Conservation (phyloP, 2,888 invertebrate genomes). For the Heteropelma amictum region DNA sequence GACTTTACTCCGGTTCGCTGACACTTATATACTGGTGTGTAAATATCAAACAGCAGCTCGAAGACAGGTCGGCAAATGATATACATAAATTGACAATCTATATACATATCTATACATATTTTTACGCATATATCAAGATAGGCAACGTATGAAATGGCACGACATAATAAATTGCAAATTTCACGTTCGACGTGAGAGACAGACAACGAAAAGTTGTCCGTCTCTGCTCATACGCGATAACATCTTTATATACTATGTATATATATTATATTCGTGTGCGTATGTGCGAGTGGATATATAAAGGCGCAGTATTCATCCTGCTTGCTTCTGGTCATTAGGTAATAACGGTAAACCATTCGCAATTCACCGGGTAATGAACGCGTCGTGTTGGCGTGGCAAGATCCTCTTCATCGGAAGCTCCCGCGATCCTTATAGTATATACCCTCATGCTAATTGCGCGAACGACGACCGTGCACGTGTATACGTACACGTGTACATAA, state of each 20-base stretch:
- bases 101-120: background rate
- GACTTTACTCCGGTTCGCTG: constrained; percentile 2
- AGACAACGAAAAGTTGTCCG: constrained; percentile 36
- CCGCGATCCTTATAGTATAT: background rate
- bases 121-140: background rate
- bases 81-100: constrained; percentile 33
- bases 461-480: constrained; percentile 13
- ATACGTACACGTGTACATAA: constrained; percentile 39
- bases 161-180: constrained; percentile 42
- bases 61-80: constrained; percentile 28
- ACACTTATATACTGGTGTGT: background rate
- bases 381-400: constrained; percentile 40
- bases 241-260: background rate
- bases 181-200: constrained; percentile 28
- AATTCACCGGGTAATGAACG: constrained; percentile 49
- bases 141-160: background rate
- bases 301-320: background rate
- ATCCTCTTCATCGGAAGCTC: constrained; percentile 22
- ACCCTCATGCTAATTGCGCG: constrained; percentile 53
- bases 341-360: constrained; percentile 54
- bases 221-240: background rate
- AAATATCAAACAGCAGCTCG: background rate
- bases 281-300: background rate
- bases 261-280: background rate
- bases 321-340: constrained; percentile 54